Conservation (phyloP, 2,113 vertebrate genomes). For the Cyprinodon brontotheroides region DNA sequence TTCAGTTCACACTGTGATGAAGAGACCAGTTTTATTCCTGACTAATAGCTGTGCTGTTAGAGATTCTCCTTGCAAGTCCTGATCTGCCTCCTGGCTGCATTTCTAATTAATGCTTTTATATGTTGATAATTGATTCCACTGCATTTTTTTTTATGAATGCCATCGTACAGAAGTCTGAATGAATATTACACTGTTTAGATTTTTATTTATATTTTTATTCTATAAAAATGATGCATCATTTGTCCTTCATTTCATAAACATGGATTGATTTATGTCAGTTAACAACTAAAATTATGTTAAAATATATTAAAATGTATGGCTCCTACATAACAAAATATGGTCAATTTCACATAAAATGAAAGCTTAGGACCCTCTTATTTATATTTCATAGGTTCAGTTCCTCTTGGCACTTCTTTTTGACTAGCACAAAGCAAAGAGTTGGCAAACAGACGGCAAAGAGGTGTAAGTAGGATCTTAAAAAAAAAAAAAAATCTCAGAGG, state of each 20-base stretch:
- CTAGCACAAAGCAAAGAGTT: constrained; percentile 38
- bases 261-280: neutral
- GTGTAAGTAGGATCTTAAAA: constrained; percentile 12
- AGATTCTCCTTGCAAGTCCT: too few species aligned
- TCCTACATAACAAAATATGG: neutral
- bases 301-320: neutral
- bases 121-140: too few species aligned
- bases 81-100: too few species aligned
- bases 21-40: too few species aligned
- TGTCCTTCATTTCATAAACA: neutral
- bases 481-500: constrained; percentile 41
- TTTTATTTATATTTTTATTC: neutral
- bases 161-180: too few species aligned
- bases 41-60: too few species aligned
- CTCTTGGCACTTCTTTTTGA: constrained; percentile 28
- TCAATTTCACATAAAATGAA: neutral
- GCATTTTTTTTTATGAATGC: too few species aligned
- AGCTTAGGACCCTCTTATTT: neutral
- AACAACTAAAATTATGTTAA: too few species aligned
- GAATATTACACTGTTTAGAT: neutral
- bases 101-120: too few species aligned
- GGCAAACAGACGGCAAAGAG: constrained; percentile 26
- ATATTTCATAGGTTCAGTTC: constrained; percentile 5
- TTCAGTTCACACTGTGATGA: too few species aligned
- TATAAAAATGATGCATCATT: neutral